Conservation (phyloP, 2,113 vertebrate species). For the Phodopus roborovskii region DNA sequence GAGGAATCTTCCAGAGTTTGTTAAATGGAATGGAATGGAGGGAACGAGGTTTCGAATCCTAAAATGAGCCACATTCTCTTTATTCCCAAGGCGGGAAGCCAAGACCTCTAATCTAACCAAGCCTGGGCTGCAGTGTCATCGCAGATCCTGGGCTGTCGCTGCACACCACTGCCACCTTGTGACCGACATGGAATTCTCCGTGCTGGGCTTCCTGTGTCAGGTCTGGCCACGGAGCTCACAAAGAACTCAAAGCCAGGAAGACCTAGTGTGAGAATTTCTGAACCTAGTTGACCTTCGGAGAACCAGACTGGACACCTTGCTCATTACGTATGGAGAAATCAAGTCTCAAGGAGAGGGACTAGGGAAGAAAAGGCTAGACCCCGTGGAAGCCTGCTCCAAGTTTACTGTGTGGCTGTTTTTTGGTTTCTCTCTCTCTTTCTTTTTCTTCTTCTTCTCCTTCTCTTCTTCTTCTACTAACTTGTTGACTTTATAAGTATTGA, state of each 20-base stretch:
- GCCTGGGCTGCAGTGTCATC: neutral
- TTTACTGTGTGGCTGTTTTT: neutral
- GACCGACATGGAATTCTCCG: neutral
- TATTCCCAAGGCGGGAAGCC: neutral
- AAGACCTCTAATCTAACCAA: neutral
- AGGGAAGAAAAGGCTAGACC: neutral
- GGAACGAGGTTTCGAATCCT: neutral
- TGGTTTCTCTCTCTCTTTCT: too few relatives aligned
- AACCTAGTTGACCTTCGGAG: neutral
- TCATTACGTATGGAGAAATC: neutral
- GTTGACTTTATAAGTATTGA: neutral
- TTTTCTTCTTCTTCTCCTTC: too few relatives aligned
- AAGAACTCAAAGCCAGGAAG: neutral
- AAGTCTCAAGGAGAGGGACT: neutral
- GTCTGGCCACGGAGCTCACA: neutral
- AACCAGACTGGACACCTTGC: neutral
- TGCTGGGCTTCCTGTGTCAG: neutral
- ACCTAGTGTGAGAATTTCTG: neutral
- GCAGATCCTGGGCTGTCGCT: neutral
- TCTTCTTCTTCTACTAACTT: neutral
- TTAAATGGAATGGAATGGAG: slow-evolving; percentile 33
- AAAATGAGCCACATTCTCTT: neutral
- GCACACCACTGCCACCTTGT: slow-evolving; percentile 61
- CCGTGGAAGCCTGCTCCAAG: neutral
- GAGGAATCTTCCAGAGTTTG: neutral